Base-by-base conservation (phyloP, 2,888 invertebrate genomes). In the Adelphocoris suturalis region DNA sequence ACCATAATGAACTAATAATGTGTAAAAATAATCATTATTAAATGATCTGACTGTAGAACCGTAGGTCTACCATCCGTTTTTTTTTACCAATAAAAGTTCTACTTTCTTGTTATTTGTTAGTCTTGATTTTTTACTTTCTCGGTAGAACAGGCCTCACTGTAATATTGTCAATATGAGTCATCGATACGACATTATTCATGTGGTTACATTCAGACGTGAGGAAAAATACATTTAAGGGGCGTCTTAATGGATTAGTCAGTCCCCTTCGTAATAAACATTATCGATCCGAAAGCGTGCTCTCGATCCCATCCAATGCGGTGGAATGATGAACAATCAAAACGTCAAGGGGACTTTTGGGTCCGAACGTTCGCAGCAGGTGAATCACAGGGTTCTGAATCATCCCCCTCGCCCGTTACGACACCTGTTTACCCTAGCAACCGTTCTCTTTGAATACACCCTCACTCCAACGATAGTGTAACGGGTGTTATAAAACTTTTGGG, bases 351-450 rank as follows among this genome's bases (percentile, higher is more conserved):
- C n/a, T n/a, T n/a, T n/a, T 57, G 57, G 57, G 57, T 16, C 61
- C 61, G 19, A 61, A 19, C 61, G 61, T n/a, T 61, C n/a, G n/a
- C n/a, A 57, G 16, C 57, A 61, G 61, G 61, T 61, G 61, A 61
- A 61, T 61, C 61, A 61, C 61, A 61, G 52, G 52, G 52, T 52
- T 61, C n/a, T 61, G 61, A 61, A 61, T 61, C 61, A 61, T 19
- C 61, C 61, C 11, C 52, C 61, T n/a, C n/a, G 61, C 61, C 9
- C 19, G 61, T 61, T 61, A 61, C 61, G n/a, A 9, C 61, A 61
- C 61, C 61, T 61, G 61, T 61, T 61, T 61, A 61, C 61, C 61
- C 19, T 61, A 61, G 61, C 61, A 61, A 61, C 61, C 61, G 61
- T 61, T 61, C 19, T 61, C n/a, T 61, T n/a, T 61, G n/a, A 61